Evolutionary conservation across 2,113 vertebrate genomes (phyloP), one percentile per base, ranked within the genome.

Genomic region (Sapayoa aenigma): DNA sequence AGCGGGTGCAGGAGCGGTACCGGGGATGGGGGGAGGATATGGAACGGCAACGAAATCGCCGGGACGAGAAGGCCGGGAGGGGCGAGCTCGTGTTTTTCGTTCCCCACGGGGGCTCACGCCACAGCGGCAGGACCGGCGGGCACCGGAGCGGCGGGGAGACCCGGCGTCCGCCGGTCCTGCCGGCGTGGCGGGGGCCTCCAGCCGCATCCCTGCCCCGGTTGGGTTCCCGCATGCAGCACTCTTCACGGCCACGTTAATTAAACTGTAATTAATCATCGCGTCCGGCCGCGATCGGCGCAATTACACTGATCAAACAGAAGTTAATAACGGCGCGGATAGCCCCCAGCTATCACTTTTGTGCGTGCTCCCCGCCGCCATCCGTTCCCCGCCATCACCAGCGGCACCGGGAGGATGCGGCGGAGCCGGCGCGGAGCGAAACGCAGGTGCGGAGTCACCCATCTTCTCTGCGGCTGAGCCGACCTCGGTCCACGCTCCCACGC

Each of bases 181-280:
- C 46, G 46, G 19, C 2, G 46, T 22, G 58, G 25, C 50, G 25
- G 79, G 72, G 90, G 63, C 88, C 62, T 56, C n/a, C 22, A 35
- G 49, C 74, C 62, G 49, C 83, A 16, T 90, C 92, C 42, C 37
- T 80, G 82, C 63, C 83, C 89, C 33, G 65, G 21, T 18, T 24
- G 65, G 19, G 47, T 8, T 65, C 88, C 79, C 71, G 84, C 94
- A 88, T 62, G 91, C 84, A 97, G 93, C 98, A 96, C 97, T 97
- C 97, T 98, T 98, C 98, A 98, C 97, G 98, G 98, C 97, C 98
- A 96, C 98, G 93, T 98, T 98, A 98, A 98, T 98, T 98, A 98
- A 98, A 98, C 98, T 98, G 98, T 98, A 98, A 98, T 98, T 99
- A 98, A 99, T 98, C 98, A 98, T 98, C 98, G 97, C 98, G 98